Conservation (phyloP, 30 jellyfish, hydroid and myxozoan genomes). For the Aurelia aurita complex sp. Pacific region DNA sequence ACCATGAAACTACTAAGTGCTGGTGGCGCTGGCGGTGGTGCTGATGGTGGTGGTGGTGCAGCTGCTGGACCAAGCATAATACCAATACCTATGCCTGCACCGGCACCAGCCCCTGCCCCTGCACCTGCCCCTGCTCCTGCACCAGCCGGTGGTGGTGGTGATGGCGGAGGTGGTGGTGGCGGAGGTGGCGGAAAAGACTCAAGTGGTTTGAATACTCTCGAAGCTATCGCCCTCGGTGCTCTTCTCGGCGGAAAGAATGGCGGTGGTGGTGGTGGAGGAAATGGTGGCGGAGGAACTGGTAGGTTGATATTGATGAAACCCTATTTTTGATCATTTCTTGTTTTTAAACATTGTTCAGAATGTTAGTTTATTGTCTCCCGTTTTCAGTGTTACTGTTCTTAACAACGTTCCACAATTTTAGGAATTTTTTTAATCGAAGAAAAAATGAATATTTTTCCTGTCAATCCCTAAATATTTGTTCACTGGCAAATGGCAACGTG, state of each 20-base stretch:
- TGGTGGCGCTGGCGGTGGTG: constrained; percentile 83
- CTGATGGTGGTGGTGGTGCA: constrained; percentile 70
- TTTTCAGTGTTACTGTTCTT: too few species aligned
- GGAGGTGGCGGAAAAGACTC: constrained; percentile 80
- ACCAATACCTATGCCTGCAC: constrained; percentile 78
- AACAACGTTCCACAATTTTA: too few species aligned
- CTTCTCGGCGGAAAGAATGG: constrained; percentile 85
- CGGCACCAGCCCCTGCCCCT: constrained; percentile 80
- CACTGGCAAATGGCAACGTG: too few species aligned
- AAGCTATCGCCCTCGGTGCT: constrained; percentile 95
- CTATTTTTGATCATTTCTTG: too few species aligned
- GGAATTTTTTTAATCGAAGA: too few species aligned
- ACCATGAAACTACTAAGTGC: constrained; percentile 89
- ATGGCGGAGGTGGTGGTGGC: constrained; percentile 78
- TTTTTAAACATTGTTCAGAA: too few species aligned
- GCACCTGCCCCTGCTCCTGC: constrained; percentile 87
- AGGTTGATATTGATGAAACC: too few species aligned
- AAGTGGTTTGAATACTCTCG: constrained; percentile 78
- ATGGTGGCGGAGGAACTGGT: constrained; percentile 51
- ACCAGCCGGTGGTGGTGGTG: constrained; percentile 73
- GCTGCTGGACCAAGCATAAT: constrained; percentile 57
- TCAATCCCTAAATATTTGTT: too few species aligned
- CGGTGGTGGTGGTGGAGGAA: constrained; percentile 70
- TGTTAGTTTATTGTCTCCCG: too few species aligned
- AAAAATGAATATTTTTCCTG: too few species aligned